Percentiles rank a stretch among this genome's conserved stretches.
These are phyloP conservation scores for Meloidogyne floridensis DNA, from an alignment of 1,140 invertebrate species.

Conservation along the genomic window DNA sequence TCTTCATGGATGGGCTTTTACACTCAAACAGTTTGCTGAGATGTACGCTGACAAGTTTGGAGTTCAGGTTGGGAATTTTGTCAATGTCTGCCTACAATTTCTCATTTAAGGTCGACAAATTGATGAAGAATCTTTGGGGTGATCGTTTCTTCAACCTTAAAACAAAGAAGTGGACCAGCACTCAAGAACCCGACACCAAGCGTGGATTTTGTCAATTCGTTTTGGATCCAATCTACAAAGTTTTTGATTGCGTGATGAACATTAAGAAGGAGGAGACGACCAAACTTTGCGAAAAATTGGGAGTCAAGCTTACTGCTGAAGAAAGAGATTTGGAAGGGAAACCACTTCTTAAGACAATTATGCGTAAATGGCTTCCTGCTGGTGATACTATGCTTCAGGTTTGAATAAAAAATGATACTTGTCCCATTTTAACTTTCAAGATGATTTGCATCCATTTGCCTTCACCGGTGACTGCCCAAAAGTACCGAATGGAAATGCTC, in stretches of 20 bases:
- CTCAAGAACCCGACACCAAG: slow-evolving; percentile 78
- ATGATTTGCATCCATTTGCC: slow-evolving; percentile 99
- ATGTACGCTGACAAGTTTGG: slow-evolving; percentile 88
- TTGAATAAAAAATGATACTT: background rate
- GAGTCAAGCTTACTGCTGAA: slow-evolving; percentile 86
- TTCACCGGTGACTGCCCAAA: slow-evolving; percentile 96
- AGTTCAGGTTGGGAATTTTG: slow-evolving; percentile 21
- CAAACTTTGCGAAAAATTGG: slow-evolving; percentile 82
- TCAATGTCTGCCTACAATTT: background rate
- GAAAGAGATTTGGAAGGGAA: slow-evolving; percentile 87
- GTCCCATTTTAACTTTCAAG: slow-evolving; percentile 74
- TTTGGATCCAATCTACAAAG: slow-evolving; percentile 96
- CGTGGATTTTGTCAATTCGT: slow-evolving; percentile 98
- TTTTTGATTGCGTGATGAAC: slow-evolving; percentile 96
- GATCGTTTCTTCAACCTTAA: slow-evolving; percentile 97
- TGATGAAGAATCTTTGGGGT: slow-evolving; percentile 90
- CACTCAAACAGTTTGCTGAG: slow-evolving; percentile 97
- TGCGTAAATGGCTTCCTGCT: slow-evolving; percentile 98
- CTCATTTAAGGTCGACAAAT: slow-evolving; percentile 75
- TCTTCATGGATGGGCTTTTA: slow-evolving; percentile 99
- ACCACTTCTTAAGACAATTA: slow-evolving; percentile 75
- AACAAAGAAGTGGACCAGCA: slow-evolving; percentile 96
- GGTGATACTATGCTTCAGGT: slow-evolving; percentile 99
- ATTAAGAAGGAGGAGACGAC: slow-evolving; percentile 93
- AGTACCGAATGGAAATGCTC: slow-evolving; percentile 98